Conservation (phyloP, 92 coral and sea anemone genomes). For the Epizoanthus stellaris region DNA sequence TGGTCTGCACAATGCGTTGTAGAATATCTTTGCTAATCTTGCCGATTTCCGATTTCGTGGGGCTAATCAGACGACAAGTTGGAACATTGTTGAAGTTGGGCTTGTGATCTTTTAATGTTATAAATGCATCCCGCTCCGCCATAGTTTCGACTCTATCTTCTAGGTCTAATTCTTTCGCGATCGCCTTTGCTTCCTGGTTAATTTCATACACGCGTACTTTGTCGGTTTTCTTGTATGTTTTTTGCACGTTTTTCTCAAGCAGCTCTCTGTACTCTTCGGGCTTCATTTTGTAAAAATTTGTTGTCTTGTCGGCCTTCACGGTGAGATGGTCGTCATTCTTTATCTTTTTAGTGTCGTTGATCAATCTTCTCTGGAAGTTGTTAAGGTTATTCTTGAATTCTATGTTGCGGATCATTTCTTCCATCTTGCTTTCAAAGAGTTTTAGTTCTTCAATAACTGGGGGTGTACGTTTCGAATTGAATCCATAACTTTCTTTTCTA, state of each 20-base stretch:
- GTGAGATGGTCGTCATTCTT: neutral
- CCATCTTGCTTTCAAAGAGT: constrained; percentile 21
- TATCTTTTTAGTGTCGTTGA: neutral
- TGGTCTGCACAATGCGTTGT: constrained; percentile 4
- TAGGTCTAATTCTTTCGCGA: neutral
- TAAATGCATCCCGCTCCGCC: too few species aligned
- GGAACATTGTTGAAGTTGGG: neutral
- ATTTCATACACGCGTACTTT: neutral
- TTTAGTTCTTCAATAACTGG: constrained; percentile 21
- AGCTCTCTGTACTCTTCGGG: neutral
- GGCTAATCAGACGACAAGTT: neutral
- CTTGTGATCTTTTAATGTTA: too few species aligned
- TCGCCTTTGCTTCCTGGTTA: neutral
- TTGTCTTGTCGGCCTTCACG: neutral
- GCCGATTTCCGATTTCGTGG: constrained; percentile 19
- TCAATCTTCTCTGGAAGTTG: neutral
- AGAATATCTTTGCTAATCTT: constrained; percentile 9
- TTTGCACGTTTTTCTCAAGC: neutral
- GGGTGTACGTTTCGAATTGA: constrained; percentile 23
- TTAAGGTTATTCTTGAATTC: constrained; percentile 21
- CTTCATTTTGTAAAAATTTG: too few species aligned
- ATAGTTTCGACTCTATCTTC: too few species aligned
- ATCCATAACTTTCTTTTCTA: constrained; percentile 14
- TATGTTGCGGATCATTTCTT: constrained; percentile 8
- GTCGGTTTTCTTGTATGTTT: constrained; percentile 3